Evolutionary conservation across 2,113 vertebrate genomes (phyloP).

Genomic region (Protobothrops flavoviridis): DNA sequence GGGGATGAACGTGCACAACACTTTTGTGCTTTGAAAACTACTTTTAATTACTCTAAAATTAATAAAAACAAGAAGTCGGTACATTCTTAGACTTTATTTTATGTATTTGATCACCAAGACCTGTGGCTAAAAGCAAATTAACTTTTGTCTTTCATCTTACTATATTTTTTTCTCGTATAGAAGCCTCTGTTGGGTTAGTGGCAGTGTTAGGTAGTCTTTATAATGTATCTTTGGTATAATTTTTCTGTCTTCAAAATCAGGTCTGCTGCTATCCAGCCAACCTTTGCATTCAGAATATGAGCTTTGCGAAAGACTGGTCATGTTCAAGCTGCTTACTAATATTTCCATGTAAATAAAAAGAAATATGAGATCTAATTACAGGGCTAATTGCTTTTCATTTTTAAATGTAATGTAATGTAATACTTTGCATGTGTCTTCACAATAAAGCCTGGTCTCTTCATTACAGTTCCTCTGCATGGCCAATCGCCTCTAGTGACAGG

Average conservation of each 20-base stretch:
- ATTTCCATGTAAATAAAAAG: not conserved
- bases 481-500: slow-evolving; percentile 90
- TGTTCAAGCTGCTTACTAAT: not conserved
- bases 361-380: not conserved
- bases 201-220: not conserved
- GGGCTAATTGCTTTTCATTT: not conserved
- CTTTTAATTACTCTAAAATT: not conserved
- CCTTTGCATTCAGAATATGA: not conserved
- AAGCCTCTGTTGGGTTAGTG: not conserved
- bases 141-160: not conserved
- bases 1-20: not conserved
- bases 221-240: not conserved
- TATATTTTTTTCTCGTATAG: not conserved
- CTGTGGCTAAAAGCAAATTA: not conserved
- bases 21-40: not conserved
- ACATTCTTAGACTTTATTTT: not conserved
- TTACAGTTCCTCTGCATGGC: slow-evolving; percentile 87
- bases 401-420: not conserved
- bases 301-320: not conserved
- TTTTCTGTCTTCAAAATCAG: not conserved
- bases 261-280: not conserved
- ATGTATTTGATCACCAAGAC: not conserved
- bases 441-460: not conserved
- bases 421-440: not conserved
- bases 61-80: not conserved